Evolutionary conservation across 2,888 invertebrate species (phyloP).

Genomic region (Apodemia mormo): DNA sequence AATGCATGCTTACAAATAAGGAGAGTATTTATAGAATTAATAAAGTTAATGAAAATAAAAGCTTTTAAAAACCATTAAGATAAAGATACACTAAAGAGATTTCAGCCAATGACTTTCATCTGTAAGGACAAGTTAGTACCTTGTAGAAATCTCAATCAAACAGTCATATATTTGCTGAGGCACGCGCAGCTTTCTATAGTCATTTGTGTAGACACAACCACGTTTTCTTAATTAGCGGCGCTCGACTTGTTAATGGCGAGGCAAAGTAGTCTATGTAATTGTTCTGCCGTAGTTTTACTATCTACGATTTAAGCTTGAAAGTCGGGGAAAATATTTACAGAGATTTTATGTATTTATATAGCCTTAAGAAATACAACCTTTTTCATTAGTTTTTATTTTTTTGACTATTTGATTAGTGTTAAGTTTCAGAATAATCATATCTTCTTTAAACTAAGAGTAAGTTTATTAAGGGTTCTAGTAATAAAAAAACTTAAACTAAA

Average conservation of each 20-base stretch:
- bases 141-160: conserved; percentile 26
- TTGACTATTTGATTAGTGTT: no score
- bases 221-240: conserved; percentile 41
- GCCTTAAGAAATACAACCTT: neutral
- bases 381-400: no score
- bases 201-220: conserved; percentile 34
- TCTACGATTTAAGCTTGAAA: neutral
- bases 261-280: conserved; percentile 35
- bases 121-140: conserved; percentile 7
- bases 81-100: neutral
- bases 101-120: conserved; percentile 4
- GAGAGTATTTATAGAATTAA: no score
- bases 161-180: conserved; percentile 28
- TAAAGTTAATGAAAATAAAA: no score
- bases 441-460: no score
- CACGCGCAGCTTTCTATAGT: conserved; percentile 37
- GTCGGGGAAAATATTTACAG: neutral
- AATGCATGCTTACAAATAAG: no score
- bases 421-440: no score
- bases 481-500: no score
- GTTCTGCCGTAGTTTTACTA: conserved; percentile 33
- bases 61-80: no score
- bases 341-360: neutral
- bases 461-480: no score
- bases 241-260: conserved; percentile 33